A percentile compares a stretch with the other conserved stretches of the same genome.
Conservation (phyloP, 1,140 invertebrate species). For the Drosophila lacertosa region DNA sequence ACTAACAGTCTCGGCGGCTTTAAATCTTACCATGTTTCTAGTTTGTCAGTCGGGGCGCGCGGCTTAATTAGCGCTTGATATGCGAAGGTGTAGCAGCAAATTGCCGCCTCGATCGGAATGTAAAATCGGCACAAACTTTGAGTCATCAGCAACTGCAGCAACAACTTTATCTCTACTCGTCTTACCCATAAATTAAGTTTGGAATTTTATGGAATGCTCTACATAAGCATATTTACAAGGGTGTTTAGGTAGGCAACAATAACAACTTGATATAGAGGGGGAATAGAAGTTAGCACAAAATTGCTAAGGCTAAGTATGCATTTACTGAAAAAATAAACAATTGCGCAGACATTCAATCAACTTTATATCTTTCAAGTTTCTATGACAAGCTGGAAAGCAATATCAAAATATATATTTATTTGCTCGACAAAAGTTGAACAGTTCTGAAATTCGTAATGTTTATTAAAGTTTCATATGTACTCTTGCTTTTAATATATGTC, state of each 20-base stretch:
- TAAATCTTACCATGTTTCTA: conserved; percentile 21
- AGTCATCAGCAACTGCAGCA: conserved; percentile 19
- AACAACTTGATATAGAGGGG: too few relatives aligned
- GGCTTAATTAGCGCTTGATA: conserved; percentile 74
- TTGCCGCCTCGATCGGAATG: conserved; percentile 23
- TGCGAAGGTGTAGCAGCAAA: conserved; percentile 36
- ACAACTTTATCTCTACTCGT: conserved; percentile 1
- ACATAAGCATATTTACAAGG: neutral
- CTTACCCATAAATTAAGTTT: neutral
- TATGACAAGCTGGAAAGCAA: too few relatives aligned
- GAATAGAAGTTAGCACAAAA: too few relatives aligned
- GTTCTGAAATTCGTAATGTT: neutral
- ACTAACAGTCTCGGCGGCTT: neutral
- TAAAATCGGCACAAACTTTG: conserved; percentile 30
- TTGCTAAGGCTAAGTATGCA: too few relatives aligned
- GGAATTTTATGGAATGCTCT: neutral
- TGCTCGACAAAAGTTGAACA: neutral
- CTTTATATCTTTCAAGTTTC: too few relatives aligned
- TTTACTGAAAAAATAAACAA: too few relatives aligned
- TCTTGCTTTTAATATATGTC: neutral
- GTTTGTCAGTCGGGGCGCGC: conserved; percentile 29
- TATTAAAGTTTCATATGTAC: neutral
- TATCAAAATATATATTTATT: too few relatives aligned
- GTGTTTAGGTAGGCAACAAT: neutral
- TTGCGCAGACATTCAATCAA: too few relatives aligned